Base-by-base conservation (phyloP, 2,888 invertebrate species). In the Diarsia mendica region DNA sequence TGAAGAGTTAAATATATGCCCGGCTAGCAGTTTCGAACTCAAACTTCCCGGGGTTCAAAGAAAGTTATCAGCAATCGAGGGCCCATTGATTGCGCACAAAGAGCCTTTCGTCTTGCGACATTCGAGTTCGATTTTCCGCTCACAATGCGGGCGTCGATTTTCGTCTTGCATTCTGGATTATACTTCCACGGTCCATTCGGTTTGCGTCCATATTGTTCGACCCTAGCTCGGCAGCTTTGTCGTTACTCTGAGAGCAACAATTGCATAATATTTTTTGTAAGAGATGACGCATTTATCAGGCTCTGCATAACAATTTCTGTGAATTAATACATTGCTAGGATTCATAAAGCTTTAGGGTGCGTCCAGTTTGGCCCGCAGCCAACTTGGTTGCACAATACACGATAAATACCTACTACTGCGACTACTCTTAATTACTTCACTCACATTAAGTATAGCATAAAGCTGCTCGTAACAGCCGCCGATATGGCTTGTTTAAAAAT, bases 11-110 rank as follows among this genome's bases (percentile, higher is more conserved):
- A 92, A 91, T 90, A 89, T 91, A 91, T 90, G 90, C 89, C 65
- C 72, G 58, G 67, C 78, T 39, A 81, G 81, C 82, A 81, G 77
- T 85, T 91, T 90, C 89, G 83, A 94, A 93, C 92, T 94, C 88
- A 91, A 94, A 94, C 92, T 94, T 93, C 88, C 84, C 87, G 90
- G 90, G 91, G 92, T 87, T 92, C 91, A 93, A 95, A 94, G 93
- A 94, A 95, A 95, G 94, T 94, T 95, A 94, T 93, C 94, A 93
- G 94, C 94, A 95, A 95, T 96, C 94, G 94, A 93, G 93, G 92
- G 90, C 90, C 94, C 94, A 95, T 95, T 95, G 96, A 95, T 95
- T 94, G 94, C 89, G 92, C 94, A 94, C 96, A 96, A 95, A 94
- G 94, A 92, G 90, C 90, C 91, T 94, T 94, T 93, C 93, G 93